Evolutionary conservation across 2,888 invertebrate genomes (phyloP).

Genomic region (Penaeus monodon): DNA sequence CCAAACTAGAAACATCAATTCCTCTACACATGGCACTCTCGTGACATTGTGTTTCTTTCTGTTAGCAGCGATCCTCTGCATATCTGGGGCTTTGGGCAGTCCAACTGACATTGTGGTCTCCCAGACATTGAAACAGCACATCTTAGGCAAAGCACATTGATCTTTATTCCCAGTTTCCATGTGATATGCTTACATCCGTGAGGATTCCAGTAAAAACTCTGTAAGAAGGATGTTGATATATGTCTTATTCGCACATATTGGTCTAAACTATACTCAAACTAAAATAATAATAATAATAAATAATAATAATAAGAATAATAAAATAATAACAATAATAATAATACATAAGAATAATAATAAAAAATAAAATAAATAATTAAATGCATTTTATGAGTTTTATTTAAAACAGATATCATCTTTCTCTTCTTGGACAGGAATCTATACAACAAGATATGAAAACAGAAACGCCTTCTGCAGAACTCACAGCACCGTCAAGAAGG

Average conservation of each 20-base stretch:
- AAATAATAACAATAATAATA: too few species aligned
- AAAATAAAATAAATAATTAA: too few species aligned
- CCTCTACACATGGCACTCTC: constrained; percentile 58
- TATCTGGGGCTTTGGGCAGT: constrained; percentile 82
- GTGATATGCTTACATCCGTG: constrained; percentile 52
- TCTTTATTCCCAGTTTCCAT: constrained; percentile 61
- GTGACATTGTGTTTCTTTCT: constrained; percentile 75
- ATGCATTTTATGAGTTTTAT: neutral
- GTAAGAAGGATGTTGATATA: neutral
- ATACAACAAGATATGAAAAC: too few species aligned
- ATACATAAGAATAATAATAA: too few species aligned
- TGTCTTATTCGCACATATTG: neutral
- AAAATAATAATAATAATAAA: too few species aligned
- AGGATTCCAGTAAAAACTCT: constrained; percentile 57
- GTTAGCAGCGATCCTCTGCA: constrained; percentile 78
- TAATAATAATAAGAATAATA: too few species aligned
- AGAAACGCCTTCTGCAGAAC: neutral
- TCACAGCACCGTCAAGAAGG: constrained; percentile 26
- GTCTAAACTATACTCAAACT: neutral
- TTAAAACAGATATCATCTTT: neutral
- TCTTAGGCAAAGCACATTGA: constrained; percentile 48
- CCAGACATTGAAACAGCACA: constrained; percentile 87
- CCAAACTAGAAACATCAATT: constrained; percentile 66
- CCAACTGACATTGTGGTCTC: constrained; percentile 81
- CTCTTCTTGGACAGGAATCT: neutral